phyloP scores from a whole-genome alignment of 2,113 vertebrate species.

The Eudyptes chrysolophus region DNA sequence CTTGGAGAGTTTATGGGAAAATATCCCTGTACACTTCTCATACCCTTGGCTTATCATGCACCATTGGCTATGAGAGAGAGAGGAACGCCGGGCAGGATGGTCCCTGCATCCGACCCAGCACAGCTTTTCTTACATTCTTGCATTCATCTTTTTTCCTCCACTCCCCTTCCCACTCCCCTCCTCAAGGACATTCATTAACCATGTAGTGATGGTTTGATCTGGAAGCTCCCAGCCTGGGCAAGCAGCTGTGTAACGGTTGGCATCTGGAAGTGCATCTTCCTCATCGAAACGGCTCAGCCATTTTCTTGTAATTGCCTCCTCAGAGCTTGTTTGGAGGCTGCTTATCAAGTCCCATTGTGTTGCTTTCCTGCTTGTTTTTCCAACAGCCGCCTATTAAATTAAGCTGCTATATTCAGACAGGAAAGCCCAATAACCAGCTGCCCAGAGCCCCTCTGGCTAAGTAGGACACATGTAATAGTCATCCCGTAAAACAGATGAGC shows the following conservation, averaged over 20 bases:
- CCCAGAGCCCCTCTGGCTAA: not conserved
- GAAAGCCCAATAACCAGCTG: constrained; percentile 37
- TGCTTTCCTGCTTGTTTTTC: constrained; percentile 54
- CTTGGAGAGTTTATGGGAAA: not conserved
- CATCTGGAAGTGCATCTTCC: constrained; percentile 21
- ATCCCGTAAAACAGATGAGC: not conserved
- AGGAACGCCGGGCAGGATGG: not conserved
- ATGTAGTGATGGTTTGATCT: not conserved
- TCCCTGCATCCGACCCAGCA: rapidly evolving
- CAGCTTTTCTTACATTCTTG: not conserved
- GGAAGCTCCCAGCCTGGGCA: not conserved
- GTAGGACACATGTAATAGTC: constrained; percentile 15
- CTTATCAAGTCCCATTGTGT: constrained; percentile 50
- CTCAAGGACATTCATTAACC: not conserved
- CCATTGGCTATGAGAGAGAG: not conserved
- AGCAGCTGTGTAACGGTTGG: not conserved
- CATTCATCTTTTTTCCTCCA: not conserved
- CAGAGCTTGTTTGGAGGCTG: constrained; percentile 33
- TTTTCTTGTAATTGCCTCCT: constrained; percentile 51
- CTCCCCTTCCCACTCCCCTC: not conserved
- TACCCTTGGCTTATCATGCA: not conserved
- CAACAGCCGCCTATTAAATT: constrained; percentile 59
- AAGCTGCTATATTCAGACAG: constrained; percentile 28
- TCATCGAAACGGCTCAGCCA: not conserved
- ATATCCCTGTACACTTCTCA: not conserved